phyloP scores from a whole-genome alignment of 2,888 invertebrate genomes.

The Campoplex capitator region DNA sequence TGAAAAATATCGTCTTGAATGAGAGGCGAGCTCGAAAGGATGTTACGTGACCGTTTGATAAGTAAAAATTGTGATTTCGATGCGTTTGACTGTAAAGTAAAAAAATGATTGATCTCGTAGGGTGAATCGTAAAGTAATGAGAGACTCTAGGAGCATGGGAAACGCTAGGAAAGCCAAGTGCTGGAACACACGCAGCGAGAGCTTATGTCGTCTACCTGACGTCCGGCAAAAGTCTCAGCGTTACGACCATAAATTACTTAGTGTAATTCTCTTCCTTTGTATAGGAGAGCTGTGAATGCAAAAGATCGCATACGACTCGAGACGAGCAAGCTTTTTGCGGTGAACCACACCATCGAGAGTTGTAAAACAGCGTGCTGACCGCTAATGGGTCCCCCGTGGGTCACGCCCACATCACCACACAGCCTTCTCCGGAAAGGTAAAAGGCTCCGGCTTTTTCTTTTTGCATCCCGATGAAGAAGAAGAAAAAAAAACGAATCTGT shows the following conservation, averaged over 20 bases:
- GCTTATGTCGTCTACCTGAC: conserved; percentile 51
- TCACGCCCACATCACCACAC: conserved; percentile 68
- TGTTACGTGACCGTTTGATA: neutral
- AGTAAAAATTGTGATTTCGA: neutral
- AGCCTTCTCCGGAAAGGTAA: conserved; percentile 50
- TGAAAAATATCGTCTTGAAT: neutral
- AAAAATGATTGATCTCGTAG: neutral
- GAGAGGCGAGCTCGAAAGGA: neutral
- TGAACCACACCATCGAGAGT: conserved; percentile 72
- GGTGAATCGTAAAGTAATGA: conserved; percentile 74
- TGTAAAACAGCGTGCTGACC: conserved; percentile 73
- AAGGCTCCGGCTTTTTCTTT: conserved; percentile 45
- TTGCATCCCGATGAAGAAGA: conserved; percentile 3
- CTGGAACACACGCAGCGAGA: neutral
- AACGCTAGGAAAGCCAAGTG: conserved; percentile 20
- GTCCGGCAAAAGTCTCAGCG: conserved; percentile 73
- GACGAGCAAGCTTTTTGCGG: conserved; percentile 75
- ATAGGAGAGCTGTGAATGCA: conserved; percentile 47
- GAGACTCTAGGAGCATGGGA: conserved; percentile 49
- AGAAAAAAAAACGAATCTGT: conserved; percentile 17
- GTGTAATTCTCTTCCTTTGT: conserved; percentile 67
- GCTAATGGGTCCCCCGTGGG: conserved; percentile 77
- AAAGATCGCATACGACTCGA: conserved; percentile 48
- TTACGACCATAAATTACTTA: conserved; percentile 79
- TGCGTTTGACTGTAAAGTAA: neutral